A percentile compares a stretch with the other conserved stretches of the same genome.
Conservation (phyloP, 1,140 invertebrate genomes). For the Luehdorfia chinensis region DNA sequence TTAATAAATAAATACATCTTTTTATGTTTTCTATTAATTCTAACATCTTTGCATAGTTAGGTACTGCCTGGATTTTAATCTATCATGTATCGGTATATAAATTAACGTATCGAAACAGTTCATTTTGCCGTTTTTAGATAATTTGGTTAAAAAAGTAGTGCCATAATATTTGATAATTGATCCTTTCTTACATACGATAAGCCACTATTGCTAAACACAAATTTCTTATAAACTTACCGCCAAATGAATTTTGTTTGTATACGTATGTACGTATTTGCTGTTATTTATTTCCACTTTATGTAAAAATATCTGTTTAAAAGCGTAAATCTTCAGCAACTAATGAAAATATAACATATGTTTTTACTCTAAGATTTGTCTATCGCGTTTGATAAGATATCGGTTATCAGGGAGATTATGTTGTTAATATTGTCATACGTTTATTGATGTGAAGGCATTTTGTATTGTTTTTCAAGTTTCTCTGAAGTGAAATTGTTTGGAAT, state of each 20-base stretch:
- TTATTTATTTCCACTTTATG: neutral
- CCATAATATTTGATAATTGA: too few relatives aligned
- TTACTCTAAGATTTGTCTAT: constrained; percentile 31
- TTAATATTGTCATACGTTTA: constrained; percentile 13
- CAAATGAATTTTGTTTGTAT: neutral
- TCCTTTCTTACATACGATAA: too few relatives aligned
- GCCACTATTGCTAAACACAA: too few relatives aligned
- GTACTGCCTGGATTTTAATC: too few relatives aligned
- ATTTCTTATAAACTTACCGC: neutral
- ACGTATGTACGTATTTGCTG: neutral
- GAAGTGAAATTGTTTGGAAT: neutral
- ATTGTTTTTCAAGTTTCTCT: constrained; percentile 7
- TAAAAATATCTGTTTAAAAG: constrained; percentile 1
- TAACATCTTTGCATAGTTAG: too few relatives aligned
- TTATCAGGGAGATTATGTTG: constrained; percentile 26
- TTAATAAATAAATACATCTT: too few relatives aligned
- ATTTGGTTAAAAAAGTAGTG: too few relatives aligned
- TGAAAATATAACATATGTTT: constrained; percentile 31
- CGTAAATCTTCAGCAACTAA: constrained; percentile 6
- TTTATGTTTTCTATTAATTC: too few relatives aligned
- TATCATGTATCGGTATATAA: too few relatives aligned
- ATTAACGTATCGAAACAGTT: too few relatives aligned
- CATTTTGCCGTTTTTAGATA: too few relatives aligned
- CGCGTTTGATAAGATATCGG: constrained; percentile 37
- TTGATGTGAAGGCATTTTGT: neutral